Conservation (phyloP, 1,140 invertebrate genomes). For the Nasonia longicornis region DNA sequence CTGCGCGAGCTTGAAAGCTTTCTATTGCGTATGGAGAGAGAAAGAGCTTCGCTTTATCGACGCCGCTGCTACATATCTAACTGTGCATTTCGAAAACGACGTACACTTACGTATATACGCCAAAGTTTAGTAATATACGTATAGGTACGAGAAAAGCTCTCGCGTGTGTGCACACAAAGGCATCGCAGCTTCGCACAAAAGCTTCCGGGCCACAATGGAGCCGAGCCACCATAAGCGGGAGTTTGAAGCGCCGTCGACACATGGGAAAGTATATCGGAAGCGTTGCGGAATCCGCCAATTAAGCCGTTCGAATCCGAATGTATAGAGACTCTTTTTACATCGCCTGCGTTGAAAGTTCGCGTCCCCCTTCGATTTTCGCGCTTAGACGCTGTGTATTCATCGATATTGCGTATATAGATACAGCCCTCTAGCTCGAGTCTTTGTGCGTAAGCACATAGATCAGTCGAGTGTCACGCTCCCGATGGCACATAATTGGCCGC, state of each 20-base stretch:
- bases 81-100: background rate
- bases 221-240: background rate
- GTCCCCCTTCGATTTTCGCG: background rate
- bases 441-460: constrained; percentile 15
- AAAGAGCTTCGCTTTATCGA: background rate
- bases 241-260: background rate
- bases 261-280: background rate
- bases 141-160: background rate
- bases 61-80: background rate
- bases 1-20: background rate
- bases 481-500: constrained; percentile 2
- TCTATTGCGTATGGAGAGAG: background rate
- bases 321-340: background rate
- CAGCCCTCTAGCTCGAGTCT: background rate
- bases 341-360: too few relatives aligned
- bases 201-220: background rate
- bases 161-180: background rate
- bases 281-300: background rate
- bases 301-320: background rate
- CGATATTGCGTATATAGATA: background rate
- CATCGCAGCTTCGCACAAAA: background rate
- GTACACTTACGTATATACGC: too few relatives aligned
- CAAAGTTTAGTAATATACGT: background rate
- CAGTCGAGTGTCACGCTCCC: constrained; percentile 25
- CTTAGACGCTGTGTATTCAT: constrained; percentile 9